These are phyloP conservation scores for Pterois miles DNA, from an alignment of 2,797 vertebrate genomes.

Conservation along the genomic window DNA sequence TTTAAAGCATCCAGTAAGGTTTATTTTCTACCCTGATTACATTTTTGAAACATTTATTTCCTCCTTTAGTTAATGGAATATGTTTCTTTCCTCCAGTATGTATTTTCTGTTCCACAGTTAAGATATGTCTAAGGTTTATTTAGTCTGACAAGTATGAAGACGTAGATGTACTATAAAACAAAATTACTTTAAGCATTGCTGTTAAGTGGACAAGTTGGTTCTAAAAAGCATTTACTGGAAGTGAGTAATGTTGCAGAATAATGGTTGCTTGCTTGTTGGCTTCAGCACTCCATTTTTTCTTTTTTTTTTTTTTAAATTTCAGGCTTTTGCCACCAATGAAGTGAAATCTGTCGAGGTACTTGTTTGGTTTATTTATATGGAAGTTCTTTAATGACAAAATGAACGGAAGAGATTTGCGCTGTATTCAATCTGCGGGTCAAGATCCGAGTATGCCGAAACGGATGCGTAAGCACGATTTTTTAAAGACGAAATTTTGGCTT, in stretches of 20 bases:
- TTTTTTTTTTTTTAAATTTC: conserved; percentile 19
- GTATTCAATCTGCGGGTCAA: background rate
- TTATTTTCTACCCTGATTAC: conserved; percentile 59
- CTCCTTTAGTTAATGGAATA: conserved; percentile 6
- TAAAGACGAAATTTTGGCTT: background rate
- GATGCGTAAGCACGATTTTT: background rate
- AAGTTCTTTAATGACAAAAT: conserved; percentile 46
- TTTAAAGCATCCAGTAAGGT: conserved; percentile 48
- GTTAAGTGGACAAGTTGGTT: conserved; percentile 87
- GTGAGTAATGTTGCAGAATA: conserved; percentile 88
- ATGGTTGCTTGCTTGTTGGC: conserved; percentile 91
- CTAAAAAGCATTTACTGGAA: conserved; percentile 68
- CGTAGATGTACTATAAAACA: conserved; percentile 90
- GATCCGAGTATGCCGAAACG: background rate
- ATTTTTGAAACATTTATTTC: conserved; percentile 34
- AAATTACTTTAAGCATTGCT: conserved; percentile 85
- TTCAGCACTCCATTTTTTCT: conserved; percentile 84
- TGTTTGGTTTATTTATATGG: background rate
- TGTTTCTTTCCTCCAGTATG: conserved; percentile 35
- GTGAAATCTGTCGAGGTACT: conserved; percentile 26
- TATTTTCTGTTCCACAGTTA: conserved; percentile 86
- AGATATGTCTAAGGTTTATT: conserved; percentile 90
- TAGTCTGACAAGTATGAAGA: conserved; percentile 89
- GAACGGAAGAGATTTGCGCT: background rate
- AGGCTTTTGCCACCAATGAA: background rate